phyloP scores from a whole-genome alignment of 1,140 invertebrate genomes.

The Tetragnatha versicolor region DNA sequence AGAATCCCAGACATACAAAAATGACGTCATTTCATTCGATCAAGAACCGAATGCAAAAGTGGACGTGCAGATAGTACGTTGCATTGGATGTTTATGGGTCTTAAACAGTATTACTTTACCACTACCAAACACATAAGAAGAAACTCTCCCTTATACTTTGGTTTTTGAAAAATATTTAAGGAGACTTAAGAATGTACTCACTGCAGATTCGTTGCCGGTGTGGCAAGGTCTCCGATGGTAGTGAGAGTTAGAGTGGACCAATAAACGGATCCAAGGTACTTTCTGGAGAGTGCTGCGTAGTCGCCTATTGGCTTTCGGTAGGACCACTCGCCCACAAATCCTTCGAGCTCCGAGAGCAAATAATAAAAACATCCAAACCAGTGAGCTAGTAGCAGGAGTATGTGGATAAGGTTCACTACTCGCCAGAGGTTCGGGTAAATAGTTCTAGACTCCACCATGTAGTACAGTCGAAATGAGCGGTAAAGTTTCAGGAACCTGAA shows the following conservation, averaged over 20 bases:
- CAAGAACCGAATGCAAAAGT: too few species aligned
- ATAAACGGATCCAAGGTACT: conserved; percentile 92
- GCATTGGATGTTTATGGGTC: too few species aligned
- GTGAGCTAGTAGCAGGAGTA: conserved; percentile 90
- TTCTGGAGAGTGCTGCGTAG: conserved; percentile 84
- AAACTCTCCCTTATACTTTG: too few species aligned
- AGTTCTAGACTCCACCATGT: conserved; percentile 93
- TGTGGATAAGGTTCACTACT: conserved; percentile 94
- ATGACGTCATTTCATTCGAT: too few species aligned
- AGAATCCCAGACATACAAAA: too few species aligned
- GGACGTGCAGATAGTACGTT: too few species aligned
- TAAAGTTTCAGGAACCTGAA: conserved; percentile 76
- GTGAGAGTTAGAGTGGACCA: conserved; percentile 97
- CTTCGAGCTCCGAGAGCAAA: conserved; percentile 88
- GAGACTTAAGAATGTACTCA: conserved; percentile 77
- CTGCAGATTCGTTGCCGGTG: conserved; percentile 93
- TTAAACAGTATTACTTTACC: too few species aligned
- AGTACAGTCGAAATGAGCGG: conserved; percentile 89
- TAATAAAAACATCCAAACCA: conserved; percentile 99
- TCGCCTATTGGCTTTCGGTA: conserved; percentile 72
- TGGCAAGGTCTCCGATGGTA: conserved; percentile 93
- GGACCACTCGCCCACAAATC: conserved; percentile 89
- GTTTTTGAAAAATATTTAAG: too few species aligned
- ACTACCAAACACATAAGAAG: too few species aligned
- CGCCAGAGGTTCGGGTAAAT: conserved; percentile 95